These are phyloP conservation scores for Alentia gelatinosa DNA, from an alignment of 2,888 invertebrate genomes.

Conservation along the genomic window DNA sequence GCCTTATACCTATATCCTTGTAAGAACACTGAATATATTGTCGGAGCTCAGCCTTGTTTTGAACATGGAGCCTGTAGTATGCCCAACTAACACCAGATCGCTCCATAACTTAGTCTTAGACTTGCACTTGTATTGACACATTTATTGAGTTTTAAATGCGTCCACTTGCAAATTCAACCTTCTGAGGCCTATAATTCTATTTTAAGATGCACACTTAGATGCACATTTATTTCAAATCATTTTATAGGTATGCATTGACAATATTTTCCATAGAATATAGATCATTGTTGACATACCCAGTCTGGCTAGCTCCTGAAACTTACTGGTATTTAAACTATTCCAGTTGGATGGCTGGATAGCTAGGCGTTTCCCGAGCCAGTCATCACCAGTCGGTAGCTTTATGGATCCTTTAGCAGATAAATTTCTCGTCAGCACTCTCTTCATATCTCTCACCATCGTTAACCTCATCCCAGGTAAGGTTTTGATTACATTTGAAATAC, in stretches of 20 bases:
- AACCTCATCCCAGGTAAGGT: constrained; percentile 88
- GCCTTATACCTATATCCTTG: no score
- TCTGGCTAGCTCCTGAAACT: neutral
- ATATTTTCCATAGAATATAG: neutral
- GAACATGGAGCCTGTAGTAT: no score
- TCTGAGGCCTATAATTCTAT: no score
- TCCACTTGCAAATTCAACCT: neutral
- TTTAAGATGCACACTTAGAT: no score
- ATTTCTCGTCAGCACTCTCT: constrained; percentile 92
- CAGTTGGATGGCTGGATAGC: constrained; percentile 98
- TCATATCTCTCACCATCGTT: constrained; percentile 92
- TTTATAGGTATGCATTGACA: no score
- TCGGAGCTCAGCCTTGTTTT: no score
- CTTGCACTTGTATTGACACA: no score
- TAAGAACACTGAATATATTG: no score
- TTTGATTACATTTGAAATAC: neutral
- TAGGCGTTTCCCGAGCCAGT: constrained; percentile 93
- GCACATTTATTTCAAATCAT: no score
- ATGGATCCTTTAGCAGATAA: constrained; percentile 99
- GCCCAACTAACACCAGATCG: no score
- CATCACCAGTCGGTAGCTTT: constrained; percentile 95
- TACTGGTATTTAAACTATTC: constrained; percentile 37
- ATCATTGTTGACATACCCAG: neutral
- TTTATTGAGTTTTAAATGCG: no score
- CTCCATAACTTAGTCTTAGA: no score